Conservation (phyloP, 30 jellyfish, hydroid and myxozoan species). For the Cassiopea xamachana region DNA sequence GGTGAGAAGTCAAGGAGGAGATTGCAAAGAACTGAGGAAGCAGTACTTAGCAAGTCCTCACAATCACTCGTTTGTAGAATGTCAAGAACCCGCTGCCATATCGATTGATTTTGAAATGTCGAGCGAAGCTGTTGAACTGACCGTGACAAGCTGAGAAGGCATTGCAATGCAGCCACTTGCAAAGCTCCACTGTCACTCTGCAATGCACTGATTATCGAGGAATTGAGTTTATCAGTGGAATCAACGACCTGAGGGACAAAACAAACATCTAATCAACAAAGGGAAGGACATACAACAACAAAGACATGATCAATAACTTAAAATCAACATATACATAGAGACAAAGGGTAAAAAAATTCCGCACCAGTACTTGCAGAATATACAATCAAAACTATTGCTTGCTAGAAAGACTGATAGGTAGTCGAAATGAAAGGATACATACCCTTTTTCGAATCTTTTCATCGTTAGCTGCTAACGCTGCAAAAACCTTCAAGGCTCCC, state of each 20-base stretch:
- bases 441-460: slow-evolving; percentile 91
- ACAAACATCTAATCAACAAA: too few species aligned
- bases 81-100: slow-evolving; percentile 90
- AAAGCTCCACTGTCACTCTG: slow-evolving; percentile 70
- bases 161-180: slow-evolving; percentile 85
- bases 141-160: slow-evolving; percentile 93
- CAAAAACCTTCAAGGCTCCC: slow-evolving; percentile 90
- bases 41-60: slow-evolving; percentile 80
- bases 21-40: slow-evolving; percentile 91
- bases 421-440: not conserved
- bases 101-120: slow-evolving; percentile 82
- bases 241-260: slow-evolving; percentile 80
- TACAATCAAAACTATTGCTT: too few species aligned
- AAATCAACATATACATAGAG: too few species aligned
- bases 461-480: slow-evolving; percentile 94
- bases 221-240: slow-evolving; percentile 64
- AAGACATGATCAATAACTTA: too few species aligned
- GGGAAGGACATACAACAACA: too few species aligned
- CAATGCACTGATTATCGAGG: slow-evolving; percentile 66
- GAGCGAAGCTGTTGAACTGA: slow-evolving; percentile 94
- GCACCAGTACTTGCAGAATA: too few species aligned
- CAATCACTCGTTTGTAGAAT: slow-evolving; percentile 75
- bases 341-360: too few species aligned
- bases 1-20: slow-evolving; percentile 91
- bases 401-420: too few species aligned